These are phyloP conservation scores for Aromia moschata DNA, from an alignment of 2,888 invertebrate species.

Conservation along the genomic window DNA sequence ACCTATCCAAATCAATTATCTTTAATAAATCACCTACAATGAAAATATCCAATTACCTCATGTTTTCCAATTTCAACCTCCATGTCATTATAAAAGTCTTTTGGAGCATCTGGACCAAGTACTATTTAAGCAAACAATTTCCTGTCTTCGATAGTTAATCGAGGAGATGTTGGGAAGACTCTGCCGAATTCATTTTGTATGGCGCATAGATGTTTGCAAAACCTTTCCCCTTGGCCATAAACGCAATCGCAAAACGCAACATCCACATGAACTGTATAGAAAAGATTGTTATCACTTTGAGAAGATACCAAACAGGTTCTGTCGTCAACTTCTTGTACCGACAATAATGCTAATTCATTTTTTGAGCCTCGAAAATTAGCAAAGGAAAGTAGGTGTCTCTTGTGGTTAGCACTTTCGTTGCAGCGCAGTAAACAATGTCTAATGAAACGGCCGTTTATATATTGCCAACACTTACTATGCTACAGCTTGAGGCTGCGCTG, in stretches of 20 bases:
- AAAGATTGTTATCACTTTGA: background rate
- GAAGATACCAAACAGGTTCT: background rate
- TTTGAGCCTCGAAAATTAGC: background rate
- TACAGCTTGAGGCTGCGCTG: conserved; percentile 4
- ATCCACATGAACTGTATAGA: background rate
- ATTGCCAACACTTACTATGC: background rate
- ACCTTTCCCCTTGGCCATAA: background rate
- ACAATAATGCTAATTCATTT: conserved; percentile 11
- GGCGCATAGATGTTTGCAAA: background rate
- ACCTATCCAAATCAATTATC: background rate
- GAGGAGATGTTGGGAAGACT: too few relatives aligned
- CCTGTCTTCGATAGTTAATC: too few relatives aligned
- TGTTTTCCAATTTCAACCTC: background rate
- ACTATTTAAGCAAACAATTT: too few relatives aligned
- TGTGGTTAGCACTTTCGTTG: background rate
- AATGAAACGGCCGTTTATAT: background rate
- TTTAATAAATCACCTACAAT: background rate
- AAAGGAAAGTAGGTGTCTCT: background rate
- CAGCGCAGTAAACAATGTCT: background rate
- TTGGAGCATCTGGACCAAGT: too few relatives aligned
- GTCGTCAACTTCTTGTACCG: background rate
- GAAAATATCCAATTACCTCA: background rate
- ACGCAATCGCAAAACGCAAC: background rate
- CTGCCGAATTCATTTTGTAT: background rate
- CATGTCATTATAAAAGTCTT: too few relatives aligned